Evolutionary conservation across 2,888 invertebrate species (phyloP).

Genomic region (Allolobophora icterica): DNA sequence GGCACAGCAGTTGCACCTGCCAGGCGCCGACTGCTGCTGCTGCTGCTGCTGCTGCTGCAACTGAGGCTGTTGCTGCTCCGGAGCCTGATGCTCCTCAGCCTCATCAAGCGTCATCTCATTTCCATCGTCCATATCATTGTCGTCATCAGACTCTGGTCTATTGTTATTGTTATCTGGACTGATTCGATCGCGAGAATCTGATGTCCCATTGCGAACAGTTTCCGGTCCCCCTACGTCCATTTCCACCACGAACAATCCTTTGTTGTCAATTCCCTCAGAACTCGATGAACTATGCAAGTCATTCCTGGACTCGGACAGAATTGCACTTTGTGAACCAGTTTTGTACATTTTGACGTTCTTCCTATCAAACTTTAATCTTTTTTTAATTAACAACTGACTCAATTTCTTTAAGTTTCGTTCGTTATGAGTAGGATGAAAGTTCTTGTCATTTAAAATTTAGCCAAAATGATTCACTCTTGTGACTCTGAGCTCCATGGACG

Average conservation of each 20-base stretch:
- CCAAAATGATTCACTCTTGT: neutral
- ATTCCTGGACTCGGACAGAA: neutral
- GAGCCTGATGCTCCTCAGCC: constrained; percentile 3
- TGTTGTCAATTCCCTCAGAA: neutral
- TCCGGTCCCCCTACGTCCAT: neutral
- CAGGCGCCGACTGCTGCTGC: neutral
- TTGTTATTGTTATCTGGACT: neutral
- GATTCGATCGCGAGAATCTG: neutral
- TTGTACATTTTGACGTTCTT: neutral
- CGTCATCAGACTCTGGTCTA: constrained; percentile 2
- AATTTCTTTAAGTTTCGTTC: neutral
- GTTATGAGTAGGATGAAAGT: neutral
- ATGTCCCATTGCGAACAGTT: neutral
- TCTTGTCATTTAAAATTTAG: neutral
- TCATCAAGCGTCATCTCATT: constrained; percentile 29
- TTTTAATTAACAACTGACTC: neutral
- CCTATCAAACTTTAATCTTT: neutral
- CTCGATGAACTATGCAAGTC: neutral
- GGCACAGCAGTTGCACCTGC: neutral
- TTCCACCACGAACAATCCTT: neutral
- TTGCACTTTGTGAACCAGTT: neutral
- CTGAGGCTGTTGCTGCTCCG: neutral
- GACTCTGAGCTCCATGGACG: no score
- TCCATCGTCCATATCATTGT: constrained; percentile 12
- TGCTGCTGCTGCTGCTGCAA: neutral